Evolutionary conservation across 2,797 vertebrate genomes (phyloP), one percentile per base, ranked within the genome.

Genomic region (Lepilemur ruficaudatus): DNA sequence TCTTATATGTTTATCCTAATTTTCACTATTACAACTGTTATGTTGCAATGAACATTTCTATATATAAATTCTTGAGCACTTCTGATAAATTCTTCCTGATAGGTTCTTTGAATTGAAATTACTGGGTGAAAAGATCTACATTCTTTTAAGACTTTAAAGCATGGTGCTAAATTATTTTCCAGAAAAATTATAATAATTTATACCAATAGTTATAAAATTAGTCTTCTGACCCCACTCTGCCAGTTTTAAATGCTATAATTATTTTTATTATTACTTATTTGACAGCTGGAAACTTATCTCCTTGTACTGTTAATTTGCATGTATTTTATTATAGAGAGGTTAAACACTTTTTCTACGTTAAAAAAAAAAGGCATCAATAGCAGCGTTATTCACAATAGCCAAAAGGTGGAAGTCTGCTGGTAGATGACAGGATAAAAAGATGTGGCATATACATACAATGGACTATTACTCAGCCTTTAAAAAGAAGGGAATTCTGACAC

Each of bases 171-270:
- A 50, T 88, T 94, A 43, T 57, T 63, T 89, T 65, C 41, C 57
- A 61, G 75, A 50, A 75, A 73, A 80, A n/a, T 35, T 93, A 13
- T 80, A 57, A 43, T 18, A 25, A 25, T 75, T 57, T 73, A 76
- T 43, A 83, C 38, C 4, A 89, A 80, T 41, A 46, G 20, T 89
- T 92, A 38, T 12, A 61, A 92, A 80, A 85, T 67, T 67, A 18
- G 25, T 92, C 55, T 89, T 93, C 72, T 75, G 57, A 94, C 28
- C 63, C 52, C 8, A 84, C 17, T 86, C 35, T 22, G 30, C 9
- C 5, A 91, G 6, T 85, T 92, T 89, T 78, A 93, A 89, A 78
- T 85, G 25, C 65, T 91, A 65, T 81, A 81, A 95, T 93, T 85
- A 85, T 73, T 86, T 95, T 93, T 78, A 84, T 84, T 32, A 84